Percentiles rank a stretch among this genome's conserved stretches.
Evolutionary conservation across 1,140 invertebrate genomes (phyloP).

Genomic region (Archivesica marissinica): DNA sequence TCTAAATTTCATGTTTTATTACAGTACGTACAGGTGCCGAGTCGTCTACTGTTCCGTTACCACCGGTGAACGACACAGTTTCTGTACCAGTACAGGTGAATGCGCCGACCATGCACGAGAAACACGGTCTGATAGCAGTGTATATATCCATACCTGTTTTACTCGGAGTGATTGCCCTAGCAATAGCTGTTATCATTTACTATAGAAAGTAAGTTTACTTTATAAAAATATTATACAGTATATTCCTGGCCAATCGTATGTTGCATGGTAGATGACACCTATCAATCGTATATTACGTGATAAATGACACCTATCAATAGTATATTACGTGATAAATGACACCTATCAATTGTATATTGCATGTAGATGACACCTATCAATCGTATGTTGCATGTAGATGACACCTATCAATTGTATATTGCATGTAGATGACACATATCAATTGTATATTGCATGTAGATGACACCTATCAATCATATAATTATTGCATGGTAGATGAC

Average conservation of each 20-base stretch:
- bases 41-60: constrained; percentile 28
- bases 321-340: not conserved
- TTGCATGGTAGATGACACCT: not conserved
- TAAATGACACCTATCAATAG: no score
- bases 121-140: constrained; percentile 57
- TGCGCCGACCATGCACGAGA: constrained; percentile 33
- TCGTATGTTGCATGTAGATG: no score
- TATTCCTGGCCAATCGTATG: not conserved
- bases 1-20: not conserved
- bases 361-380: no score
- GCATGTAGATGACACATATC: no score
- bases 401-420: no score
- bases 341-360: no score
- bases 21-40: constrained; percentile 45
- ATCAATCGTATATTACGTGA: no score
- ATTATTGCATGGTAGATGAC: no score
- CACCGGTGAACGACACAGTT: constrained; percentile 2
- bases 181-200: constrained; percentile 40
- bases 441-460: no score
- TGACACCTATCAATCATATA: no score
- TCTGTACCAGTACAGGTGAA: constrained; percentile 38
- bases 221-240: not conserved
- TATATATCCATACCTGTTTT: constrained; percentile 54
- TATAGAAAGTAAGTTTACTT: constrained; percentile 56
- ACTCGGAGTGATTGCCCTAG: not conserved